A percentile compares a stretch with the other conserved stretches of the same genome.
Evolutionary conservation across 2,113 vertebrate species (phyloP).

Genomic region (Pimephales promelas): DNA sequence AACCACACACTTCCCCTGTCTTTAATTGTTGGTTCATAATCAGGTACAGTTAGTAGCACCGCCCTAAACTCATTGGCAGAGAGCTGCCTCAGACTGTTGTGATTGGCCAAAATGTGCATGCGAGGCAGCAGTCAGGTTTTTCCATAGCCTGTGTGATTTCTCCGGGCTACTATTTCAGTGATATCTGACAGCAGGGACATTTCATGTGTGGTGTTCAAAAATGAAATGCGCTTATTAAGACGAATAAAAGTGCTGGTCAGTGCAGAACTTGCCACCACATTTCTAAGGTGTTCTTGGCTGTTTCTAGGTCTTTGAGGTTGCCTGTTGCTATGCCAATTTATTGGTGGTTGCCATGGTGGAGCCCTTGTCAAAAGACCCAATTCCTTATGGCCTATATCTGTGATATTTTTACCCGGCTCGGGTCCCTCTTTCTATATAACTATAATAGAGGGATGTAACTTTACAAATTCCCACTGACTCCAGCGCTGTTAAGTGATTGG

Average conservation of each 20-base stretch:
- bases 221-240: not conserved
- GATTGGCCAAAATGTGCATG: not conserved
- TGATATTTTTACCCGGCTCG: not conserved
- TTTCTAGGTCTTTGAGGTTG: too few relatives aligned
- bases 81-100: not conserved
- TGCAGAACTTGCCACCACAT: conserved; percentile 6
- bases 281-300: not conserved
- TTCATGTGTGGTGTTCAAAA: not conserved
- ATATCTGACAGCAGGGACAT: not conserved
- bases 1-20: not conserved
- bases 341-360: not conserved
- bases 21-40: not conserved
- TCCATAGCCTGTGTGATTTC: not conserved
- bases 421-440: not conserved
- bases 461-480: not conserved
- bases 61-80: not conserved
- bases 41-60: not conserved
- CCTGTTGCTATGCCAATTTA: conserved; percentile 19
- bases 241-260: conserved; percentile 6
- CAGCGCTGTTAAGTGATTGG: not conserved
- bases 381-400: not conserved
- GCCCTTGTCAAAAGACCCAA: not conserved
- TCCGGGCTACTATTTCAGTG: not conserved
- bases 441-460: not conserved
- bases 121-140: not conserved